Evolutionary conservation across 2,888 invertebrate species (phyloP).

Genomic region (Priocnemis perturbator): DNA sequence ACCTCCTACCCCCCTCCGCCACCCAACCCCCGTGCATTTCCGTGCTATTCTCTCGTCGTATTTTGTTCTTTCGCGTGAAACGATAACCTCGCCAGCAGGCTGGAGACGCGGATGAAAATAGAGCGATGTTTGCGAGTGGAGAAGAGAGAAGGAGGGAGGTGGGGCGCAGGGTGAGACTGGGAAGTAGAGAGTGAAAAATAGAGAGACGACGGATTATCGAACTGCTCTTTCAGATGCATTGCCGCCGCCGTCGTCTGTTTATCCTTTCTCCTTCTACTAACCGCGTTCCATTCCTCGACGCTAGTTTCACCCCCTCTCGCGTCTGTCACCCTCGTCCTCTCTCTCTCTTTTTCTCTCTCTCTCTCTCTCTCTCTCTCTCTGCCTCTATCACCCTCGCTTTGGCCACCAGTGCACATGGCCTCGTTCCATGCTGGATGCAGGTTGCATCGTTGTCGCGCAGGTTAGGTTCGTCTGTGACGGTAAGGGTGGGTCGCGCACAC

Average conservation of each 20-base stretch:
- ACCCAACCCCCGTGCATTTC: constrained; percentile 1
- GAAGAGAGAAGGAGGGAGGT: neutral
- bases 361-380: too few relatives aligned
- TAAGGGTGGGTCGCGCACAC: constrained; percentile 9
- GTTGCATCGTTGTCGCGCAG: constrained; percentile 56
- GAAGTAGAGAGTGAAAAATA: too few relatives aligned
- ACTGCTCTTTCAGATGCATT: neutral
- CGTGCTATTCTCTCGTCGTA: neutral
- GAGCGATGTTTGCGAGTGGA: neutral
- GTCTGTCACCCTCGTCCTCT: neutral
- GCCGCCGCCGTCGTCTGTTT: too few relatives aligned
- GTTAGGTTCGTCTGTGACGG: constrained; percentile 41
- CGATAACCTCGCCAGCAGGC: constrained; percentile 7
- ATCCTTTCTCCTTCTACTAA: neutral
- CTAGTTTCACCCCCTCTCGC: constrained; percentile 7
- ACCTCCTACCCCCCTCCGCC: neutral
- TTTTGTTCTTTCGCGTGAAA: neutral
- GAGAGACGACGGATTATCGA: too few relatives aligned
- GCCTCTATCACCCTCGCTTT: neutral
- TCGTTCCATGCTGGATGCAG: constrained; percentile 63
- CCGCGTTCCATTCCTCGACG: neutral
- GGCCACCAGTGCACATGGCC: constrained; percentile 64
- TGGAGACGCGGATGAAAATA: neutral
- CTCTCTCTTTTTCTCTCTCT: neutral
- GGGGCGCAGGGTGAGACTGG: neutral